Conservation (phyloP, 2,888 invertebrate genomes). For the Smittia aterrima region DNA sequence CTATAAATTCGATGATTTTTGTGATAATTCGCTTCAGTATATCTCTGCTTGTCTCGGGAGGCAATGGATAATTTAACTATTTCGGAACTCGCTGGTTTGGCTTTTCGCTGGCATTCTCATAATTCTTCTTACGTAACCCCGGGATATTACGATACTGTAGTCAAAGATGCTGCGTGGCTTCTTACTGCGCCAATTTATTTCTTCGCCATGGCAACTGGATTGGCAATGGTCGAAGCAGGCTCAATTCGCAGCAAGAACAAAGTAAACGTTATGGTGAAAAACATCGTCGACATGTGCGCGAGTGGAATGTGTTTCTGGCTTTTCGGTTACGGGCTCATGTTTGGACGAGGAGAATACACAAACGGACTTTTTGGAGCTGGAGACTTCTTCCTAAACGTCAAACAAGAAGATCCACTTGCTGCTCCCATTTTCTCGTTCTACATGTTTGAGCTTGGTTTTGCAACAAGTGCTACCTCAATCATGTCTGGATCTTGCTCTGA, state of each 20-base stretch:
- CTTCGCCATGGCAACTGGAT: slow-evolving; percentile 29
- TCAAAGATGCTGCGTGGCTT: background rate
- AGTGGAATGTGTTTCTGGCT: slow-evolving; percentile 11
- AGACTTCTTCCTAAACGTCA: background rate
- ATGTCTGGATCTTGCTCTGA: slow-evolving; percentile 5
- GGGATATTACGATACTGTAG: background rate
- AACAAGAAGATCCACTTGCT: background rate
- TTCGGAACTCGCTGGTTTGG: no score
- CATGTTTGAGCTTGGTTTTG: slow-evolving; percentile 18
- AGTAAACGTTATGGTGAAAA: slow-evolving; percentile 31
- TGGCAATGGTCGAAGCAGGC: slow-evolving; percentile 26
- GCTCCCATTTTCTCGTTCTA: background rate
- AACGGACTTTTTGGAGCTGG: slow-evolving; percentile 25
- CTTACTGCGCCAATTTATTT: background rate
- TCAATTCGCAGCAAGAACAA: background rate
- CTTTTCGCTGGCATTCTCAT: no score
- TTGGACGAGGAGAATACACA: slow-evolving; percentile 28
- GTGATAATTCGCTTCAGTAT: no score
- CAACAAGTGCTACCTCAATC: background rate
- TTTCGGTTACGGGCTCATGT: slow-evolving; percentile 22
- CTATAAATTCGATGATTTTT: no score
- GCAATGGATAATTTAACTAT: no score
- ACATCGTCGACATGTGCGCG: background rate
- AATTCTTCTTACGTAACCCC: background rate
- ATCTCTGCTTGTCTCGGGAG: no score